Conservation (phyloP, 2,888 invertebrate species). For the Cloeon dipterum region DNA sequence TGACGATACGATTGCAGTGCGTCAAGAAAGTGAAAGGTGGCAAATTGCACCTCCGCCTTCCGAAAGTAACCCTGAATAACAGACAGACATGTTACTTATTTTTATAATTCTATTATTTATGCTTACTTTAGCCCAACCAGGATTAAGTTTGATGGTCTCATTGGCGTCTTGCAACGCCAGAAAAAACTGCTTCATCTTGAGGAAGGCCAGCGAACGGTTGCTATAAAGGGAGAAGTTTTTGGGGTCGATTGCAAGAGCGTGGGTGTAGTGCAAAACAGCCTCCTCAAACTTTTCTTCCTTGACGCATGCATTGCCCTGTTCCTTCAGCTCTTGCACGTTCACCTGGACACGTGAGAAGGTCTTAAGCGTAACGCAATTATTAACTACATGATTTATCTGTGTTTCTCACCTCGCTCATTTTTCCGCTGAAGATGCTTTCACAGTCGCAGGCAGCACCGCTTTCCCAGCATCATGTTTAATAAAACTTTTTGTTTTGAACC, state of each 20-base stretch:
- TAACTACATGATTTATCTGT: too few relatives aligned
- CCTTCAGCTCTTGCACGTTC: constrained; percentile 37
- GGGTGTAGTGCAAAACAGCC: constrained; percentile 55
- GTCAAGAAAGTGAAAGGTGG: constrained; percentile 38
- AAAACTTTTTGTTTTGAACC: too few relatives aligned
- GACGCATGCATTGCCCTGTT: constrained; percentile 51
- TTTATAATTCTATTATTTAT: neutral
- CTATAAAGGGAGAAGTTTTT: constrained; percentile 48
- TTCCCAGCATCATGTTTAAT: too few relatives aligned
- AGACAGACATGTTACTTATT: neutral
- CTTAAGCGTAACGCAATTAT: too few relatives aligned
- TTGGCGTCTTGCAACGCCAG: constrained; percentile 56
- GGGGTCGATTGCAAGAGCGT: constrained; percentile 50
- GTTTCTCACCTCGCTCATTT: too few relatives aligned
- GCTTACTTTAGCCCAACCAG: constrained; percentile 52
- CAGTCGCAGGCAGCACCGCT: too few relatives aligned
- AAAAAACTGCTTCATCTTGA: constrained; percentile 53
- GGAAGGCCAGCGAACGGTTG: constrained; percentile 57
- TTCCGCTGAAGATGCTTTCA: too few relatives aligned
- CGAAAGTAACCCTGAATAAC: constrained; percentile 48
- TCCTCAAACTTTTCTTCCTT: constrained; percentile 47
- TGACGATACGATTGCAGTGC: constrained; percentile 43
- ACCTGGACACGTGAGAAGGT: neutral
- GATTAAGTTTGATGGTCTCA: constrained; percentile 46
- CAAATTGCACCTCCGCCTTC: constrained; percentile 45